phyloP scores from a whole-genome alignment of 2,113 vertebrate genomes.

The Clinocottus analis region DNA sequence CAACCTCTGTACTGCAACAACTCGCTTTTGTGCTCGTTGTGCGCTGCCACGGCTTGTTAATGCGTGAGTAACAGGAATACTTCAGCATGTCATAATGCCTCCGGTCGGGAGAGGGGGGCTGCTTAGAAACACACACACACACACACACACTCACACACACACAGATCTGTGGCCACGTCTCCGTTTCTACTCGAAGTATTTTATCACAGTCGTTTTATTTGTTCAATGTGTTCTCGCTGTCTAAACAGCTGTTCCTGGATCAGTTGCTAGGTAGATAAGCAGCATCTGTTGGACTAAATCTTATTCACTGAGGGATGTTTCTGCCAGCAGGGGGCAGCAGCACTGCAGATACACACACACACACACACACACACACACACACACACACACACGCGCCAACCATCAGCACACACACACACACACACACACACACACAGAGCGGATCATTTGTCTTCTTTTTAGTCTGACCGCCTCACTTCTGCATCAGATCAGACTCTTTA shows the following conservation, averaged over 20 bases:
- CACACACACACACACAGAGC: not conserved
- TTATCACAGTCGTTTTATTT: not conserved
- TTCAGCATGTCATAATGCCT: conserved; percentile 37
- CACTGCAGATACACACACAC: conserved; percentile 33
- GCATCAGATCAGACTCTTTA: conserved; percentile 1
- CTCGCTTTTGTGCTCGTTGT: conserved; percentile 43
- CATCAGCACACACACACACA: not conserved
- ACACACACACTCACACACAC: too few species aligned
- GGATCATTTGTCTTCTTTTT: conserved; percentile 35
- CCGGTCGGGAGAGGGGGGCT: not conserved
- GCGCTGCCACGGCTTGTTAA: conserved; percentile 48
- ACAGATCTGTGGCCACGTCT: not conserved
- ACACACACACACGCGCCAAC: not conserved
- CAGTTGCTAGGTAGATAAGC: not conserved
- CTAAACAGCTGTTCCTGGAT: too few species aligned
- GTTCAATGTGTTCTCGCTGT: not conserved
- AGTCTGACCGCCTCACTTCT: conserved; percentile 17
- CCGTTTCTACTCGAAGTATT: not conserved
- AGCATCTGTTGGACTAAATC: not conserved
- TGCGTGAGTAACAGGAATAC: conserved; percentile 40
- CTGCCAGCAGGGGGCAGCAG: conserved; percentile 76
- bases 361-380: too few species aligned
- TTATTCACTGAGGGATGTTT: not conserved
- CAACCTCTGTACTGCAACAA: conserved; percentile 32
- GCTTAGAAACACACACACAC: too few species aligned